Base-by-base conservation (phyloP, 2,797 vertebrate species). In the Balearica regulorum region DNA sequence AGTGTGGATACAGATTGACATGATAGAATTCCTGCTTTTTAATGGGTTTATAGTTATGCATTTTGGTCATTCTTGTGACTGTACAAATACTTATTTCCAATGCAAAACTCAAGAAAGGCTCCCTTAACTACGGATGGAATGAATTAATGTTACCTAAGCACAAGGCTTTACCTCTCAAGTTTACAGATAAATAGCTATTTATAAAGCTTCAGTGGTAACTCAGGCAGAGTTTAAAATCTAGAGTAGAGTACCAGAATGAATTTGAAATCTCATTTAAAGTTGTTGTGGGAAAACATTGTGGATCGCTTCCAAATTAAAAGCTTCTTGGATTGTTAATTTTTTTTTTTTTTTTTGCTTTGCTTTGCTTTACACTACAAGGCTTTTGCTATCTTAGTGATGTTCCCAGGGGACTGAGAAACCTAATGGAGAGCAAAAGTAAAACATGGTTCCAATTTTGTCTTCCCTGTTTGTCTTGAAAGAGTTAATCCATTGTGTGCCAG, bases 391-490 rank as follows among this genome's bases (percentile, higher is more conserved):
- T 73, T 29, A 87, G 53, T 39, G 70, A n/a, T 1, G 3, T 57
- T 90, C 93, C 81, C 81, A 86, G 60, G 91, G 46, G 85, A 82
- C 44, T 51, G 68, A 75, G 78, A 91, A 85, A 28, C 54, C 62
- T 95, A 53, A 77, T 43, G 19, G 62, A 92, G 71, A 57, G 81
- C 87, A 91, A 87, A 83, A 96, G 90, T 82, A 70, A 87, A 96
- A 86, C 71, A 64, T 84, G 75, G 75, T 95, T 96, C 90, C 85
- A 93, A 79, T 92, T 93, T 95, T 90, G 68, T 57, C 49, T 48
- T 70, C 65, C 70, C 24, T 75, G 51, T 88, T 90, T 79, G 62
- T 66, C n/a, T 60, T 16, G 25, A 29, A 77, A 58, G 44, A 44
- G 19, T 94, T 94, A 94, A 96, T 94, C 49, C 77, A 3, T 79